Base-by-base conservation (phyloP, 2,113 vertebrate species). In the Otolemur garnettii region DNA sequence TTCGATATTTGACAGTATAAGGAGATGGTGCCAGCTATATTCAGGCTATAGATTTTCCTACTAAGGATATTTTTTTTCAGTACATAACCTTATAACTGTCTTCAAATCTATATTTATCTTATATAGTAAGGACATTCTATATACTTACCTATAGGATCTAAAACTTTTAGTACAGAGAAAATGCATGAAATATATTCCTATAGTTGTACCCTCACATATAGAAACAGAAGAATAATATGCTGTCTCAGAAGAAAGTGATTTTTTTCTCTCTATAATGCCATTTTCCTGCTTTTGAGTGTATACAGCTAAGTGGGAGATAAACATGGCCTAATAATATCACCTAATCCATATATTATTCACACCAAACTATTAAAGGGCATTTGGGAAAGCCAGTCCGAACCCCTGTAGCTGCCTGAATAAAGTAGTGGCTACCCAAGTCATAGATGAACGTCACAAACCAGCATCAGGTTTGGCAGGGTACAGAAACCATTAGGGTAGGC, bases 201-300 rank as follows among this genome's bases (percentile, higher is more conserved):
- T 50, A 38, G 38, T 79, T 90, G 90, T 88, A 94, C 0, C 21
- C 11, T 74, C 17, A 72, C n/a, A 75, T 96, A 19, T 33, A 89
- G 24, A 94, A 96, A 74, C 28, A 80, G 21, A 91, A 91, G 83
- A 81, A 77, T 64, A 24, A 45, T 53, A 9, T 66, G 35, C 42
- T 86, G 14, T n/a, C 68, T 93, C 93, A 97, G 81, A 95, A 89
- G 19, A 81, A 50, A 95, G 33, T 22, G 28, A 10, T 45, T 53
- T n/a, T 77, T 79, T 35, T 10, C 45, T 59, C n/a, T 35, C 13
- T 55, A 7, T 64, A 83, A 83, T n/a, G 11, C 66, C 17, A 60
- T 71, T 89, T 75, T 93, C 26, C n/a, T 93, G 33, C 42, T 94
- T 83, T 94, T 69, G 22, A 77, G 57, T 75, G 66, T 17, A 92